A percentile compares a stretch with the other conserved stretches of the same genome.
Conservation (phyloP, 2,888 invertebrate species). For the Monoplex corrugatus region DNA sequence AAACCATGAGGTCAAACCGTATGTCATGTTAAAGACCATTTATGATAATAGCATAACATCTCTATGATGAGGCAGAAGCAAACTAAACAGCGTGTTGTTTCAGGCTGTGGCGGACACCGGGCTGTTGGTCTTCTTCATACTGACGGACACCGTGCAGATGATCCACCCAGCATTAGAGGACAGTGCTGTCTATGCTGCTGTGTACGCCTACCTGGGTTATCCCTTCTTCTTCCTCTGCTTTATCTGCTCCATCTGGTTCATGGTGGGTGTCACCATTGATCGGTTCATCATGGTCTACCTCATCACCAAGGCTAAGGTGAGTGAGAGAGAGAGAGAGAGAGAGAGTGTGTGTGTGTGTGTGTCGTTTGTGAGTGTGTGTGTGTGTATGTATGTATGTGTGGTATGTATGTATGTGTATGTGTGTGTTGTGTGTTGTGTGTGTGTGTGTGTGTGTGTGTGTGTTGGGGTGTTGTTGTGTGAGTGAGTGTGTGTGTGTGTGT, state of each 20-base stretch:
- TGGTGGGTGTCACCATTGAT: slow-evolving; percentile 74
- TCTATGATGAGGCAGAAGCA: too few species aligned
- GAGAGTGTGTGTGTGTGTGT: neutral
- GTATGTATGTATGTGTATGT: too few species aligned
- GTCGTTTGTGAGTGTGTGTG: slow-evolving; percentile 17
- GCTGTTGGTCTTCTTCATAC: slow-evolving; percentile 65
- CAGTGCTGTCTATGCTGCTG: slow-evolving; percentile 61
- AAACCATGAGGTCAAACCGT: too few species aligned
- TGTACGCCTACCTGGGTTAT: slow-evolving; percentile 68
- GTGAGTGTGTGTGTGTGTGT: too few species aligned
- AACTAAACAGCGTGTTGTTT: too few species aligned
- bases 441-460: too few species aligned
- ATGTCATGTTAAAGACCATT: too few species aligned
- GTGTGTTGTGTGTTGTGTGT: too few species aligned
- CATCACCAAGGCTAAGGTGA: slow-evolving; percentile 69
- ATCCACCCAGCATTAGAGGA: slow-evolving; percentile 59
- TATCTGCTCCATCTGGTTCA: slow-evolving; percentile 72
- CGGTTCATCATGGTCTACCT: slow-evolving; percentile 74
- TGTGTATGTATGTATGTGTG: neutral
- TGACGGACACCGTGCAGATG: slow-evolving; percentile 61
- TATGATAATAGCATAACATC: too few species aligned
- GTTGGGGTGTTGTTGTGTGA: too few species aligned
- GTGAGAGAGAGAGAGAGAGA: neutral
- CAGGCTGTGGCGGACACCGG: slow-evolving; percentile 66
- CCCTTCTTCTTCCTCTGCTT: slow-evolving; percentile 70